A percentile compares a stretch with the other conserved stretches of the same genome.
These are phyloP conservation scores for Pseudopleuronectes americanus DNA, from an alignment of 2,797 vertebrate genomes.

Conservation along the genomic window DNA sequence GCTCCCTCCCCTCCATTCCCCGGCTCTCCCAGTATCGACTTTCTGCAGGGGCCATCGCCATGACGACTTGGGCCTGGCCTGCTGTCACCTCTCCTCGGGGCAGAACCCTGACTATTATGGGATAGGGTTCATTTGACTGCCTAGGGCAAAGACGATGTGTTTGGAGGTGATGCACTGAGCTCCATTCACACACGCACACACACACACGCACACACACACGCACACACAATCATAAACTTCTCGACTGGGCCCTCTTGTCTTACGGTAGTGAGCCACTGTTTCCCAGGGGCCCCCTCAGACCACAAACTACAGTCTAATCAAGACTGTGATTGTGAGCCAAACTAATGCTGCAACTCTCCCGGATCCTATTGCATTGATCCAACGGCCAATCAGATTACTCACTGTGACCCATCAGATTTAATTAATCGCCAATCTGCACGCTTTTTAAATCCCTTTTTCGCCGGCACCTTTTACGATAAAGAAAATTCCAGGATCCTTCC, in stretches of 20 bases:
- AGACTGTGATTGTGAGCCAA: slow-evolving; percentile 51
- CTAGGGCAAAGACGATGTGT: slow-evolving; percentile 43
- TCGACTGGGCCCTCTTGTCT: slow-evolving; percentile 45
- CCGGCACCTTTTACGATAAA: slow-evolving; percentile 20
- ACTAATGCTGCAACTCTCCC: slow-evolving; percentile 52
- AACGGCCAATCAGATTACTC: slow-evolving; percentile 63
- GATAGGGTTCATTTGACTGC: slow-evolving; percentile 62
- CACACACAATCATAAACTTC: slow-evolving; percentile 36
- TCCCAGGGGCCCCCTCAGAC: slow-evolving; percentile 50
- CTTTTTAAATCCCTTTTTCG: slow-evolving; percentile 41
- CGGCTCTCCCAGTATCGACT: slow-evolving; percentile 72
- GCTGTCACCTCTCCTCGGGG: slow-evolving; percentile 73
- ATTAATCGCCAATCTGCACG: slow-evolving; percentile 45
- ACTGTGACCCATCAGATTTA: slow-evolving; percentile 59
- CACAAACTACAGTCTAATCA: slow-evolving; percentile 63
- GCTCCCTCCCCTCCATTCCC: slow-evolving; percentile 60
- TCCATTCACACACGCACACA: slow-evolving; percentile 27
- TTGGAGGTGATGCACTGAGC: slow-evolving; percentile 27
- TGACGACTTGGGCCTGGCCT: slow-evolving; percentile 67
- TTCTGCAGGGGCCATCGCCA: slow-evolving; percentile 72
- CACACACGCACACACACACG: slow-evolving; percentile 10
- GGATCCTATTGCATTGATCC: slow-evolving; percentile 58
- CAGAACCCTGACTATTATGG: slow-evolving; percentile 59
- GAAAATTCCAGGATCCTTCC: slow-evolving; percentile 8
- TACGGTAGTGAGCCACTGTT: slow-evolving; percentile 46